These are phyloP conservation scores for Leucophora obtusa DNA, from an alignment of 2,888 invertebrate genomes.

Conservation along the genomic window DNA sequence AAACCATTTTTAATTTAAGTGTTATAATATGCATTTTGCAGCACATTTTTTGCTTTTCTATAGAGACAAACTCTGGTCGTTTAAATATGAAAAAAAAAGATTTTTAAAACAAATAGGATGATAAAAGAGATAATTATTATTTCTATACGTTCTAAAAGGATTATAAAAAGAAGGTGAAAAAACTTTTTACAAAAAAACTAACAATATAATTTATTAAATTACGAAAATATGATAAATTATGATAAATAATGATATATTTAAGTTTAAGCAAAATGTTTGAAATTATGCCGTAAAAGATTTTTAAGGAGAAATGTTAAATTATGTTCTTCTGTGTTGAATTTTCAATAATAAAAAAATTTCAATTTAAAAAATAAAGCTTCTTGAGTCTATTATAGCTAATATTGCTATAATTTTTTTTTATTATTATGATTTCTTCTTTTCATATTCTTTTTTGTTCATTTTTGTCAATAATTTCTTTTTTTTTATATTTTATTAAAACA, in stretches of 20 bases:
- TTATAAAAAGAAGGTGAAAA: conserved; percentile 3
- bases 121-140: conserved; percentile 10
- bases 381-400: too few species aligned
- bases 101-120: conserved; percentile 12
- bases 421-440: too few species aligned
- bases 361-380: too few species aligned
- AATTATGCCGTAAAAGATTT: too few species aligned
- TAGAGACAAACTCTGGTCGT: neutral
- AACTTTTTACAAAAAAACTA: neutral
- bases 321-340: too few species aligned
- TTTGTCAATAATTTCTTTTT: neutral
- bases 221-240: too few species aligned
- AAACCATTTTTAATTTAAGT: conserved; percentile 29
- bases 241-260: too few species aligned
- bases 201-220: too few species aligned
- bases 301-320: too few species aligned
- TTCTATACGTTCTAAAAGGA: neutral
- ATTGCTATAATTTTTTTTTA: too few species aligned
- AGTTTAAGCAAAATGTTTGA: too few species aligned
- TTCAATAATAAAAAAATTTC: too few species aligned
- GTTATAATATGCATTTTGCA: conserved; percentile 43
- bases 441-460: neutral
- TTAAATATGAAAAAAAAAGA: conserved; percentile 3
- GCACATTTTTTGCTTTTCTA: conserved; percentile 14
- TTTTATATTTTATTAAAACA: neutral